These are phyloP conservation scores for Saccostrea echinata DNA, from an alignment of 1,140 invertebrate genomes.

Conservation along the genomic window DNA sequence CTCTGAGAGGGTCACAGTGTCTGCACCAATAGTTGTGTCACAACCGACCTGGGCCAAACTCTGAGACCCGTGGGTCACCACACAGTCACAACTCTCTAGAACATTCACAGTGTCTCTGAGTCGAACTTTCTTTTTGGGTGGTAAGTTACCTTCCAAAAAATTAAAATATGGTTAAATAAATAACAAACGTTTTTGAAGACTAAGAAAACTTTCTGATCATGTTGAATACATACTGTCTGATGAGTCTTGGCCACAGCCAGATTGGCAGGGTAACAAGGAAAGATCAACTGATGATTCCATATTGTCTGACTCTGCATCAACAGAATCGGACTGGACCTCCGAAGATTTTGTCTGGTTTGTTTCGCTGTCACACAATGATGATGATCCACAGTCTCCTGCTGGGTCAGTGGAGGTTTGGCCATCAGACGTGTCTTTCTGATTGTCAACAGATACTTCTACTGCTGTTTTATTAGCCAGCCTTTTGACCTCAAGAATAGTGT, in stretches of 20 bases:
- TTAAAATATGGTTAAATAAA: not conserved
- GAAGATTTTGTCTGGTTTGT: not conserved
- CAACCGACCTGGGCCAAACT: not conserved
- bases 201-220: not conserved
- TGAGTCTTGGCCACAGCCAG: not conserved
- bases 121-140: conserved; percentile 16
- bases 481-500: conserved; percentile 66
- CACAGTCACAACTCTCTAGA: not conserved
- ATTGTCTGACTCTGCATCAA: not conserved
- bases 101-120: not conserved
- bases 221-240: not conserved
- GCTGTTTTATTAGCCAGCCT: conserved; percentile 2
- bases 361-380: not conserved
- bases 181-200: not conserved
- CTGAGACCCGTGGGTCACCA: not conserved
- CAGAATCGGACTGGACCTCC: not conserved
- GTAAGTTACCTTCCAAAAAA: not conserved
- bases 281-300: not conserved
- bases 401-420: not conserved
- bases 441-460: conserved; percentile 26
- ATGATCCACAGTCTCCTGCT: not conserved
- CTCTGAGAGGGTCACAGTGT: conserved; percentile 11
- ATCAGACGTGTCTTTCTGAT: not conserved
- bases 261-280: not conserved
- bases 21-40: not conserved